Base-by-base conservation (phyloP, 2,797 vertebrate species). In the Danio tinwini region DNA sequence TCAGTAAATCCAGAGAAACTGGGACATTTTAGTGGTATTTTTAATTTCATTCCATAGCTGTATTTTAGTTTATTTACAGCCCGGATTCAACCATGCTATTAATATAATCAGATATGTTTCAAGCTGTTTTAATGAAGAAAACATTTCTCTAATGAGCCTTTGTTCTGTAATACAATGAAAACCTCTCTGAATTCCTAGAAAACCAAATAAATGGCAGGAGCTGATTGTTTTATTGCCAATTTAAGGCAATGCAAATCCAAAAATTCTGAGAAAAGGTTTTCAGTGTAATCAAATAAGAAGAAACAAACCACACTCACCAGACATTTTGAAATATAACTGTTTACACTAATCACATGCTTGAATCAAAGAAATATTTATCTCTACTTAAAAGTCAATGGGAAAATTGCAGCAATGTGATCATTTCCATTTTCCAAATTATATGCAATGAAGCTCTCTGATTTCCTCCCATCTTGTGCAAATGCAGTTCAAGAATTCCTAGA, bases 401-500 rank as follows among this genome's bases (percentile, higher is more conserved):
- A 70, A 42, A 44, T 53, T 21, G 0, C 12, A 21, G 37, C 3
- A 42, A 42, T 53, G 16, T 12, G 6, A 9, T 17, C 29, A 39
- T 53, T 69, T 39, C 29, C 3, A 53, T 37, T 52, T 63, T 39
- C 45, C 3, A 17, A 37, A 39, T 58, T 49, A 52, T 16, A 42
- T 11, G 37, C 16, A 12, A 52, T 52, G 16, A 10, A 8, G 17
- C 49, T 53, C 16, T 69, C 29, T 10, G 7, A 53, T 40, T 53
- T 40, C 16, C 37, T 17, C 53, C 49, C 49, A 62, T 50, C 58
- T 50, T 63, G 6, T 74, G 44, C 14, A 61, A 62, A 61, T 61
- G 29, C 14, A 52, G 8, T 12, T 40, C 6, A 10, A 19, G 12
- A 53, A 42, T 17, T 19, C 16, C 16, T 37, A 73, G 47, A 73